These are phyloP conservation scores for Phrynocephalus guinanensis DNA, from an alignment of 2,797 vertebrate genomes.

Conservation along the genomic window DNA sequence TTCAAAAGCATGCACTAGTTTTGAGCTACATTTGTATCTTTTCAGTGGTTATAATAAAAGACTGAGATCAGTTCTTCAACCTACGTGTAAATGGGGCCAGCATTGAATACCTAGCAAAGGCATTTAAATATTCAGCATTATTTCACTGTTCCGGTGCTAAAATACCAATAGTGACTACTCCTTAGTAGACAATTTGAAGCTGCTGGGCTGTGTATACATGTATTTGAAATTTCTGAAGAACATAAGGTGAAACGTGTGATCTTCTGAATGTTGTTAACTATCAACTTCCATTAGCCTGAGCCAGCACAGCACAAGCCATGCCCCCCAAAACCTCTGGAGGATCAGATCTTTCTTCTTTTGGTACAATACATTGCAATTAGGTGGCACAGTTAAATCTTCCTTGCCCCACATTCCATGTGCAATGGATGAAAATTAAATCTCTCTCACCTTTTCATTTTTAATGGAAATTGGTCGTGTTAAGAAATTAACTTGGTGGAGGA, in stretches of 20 bases:
- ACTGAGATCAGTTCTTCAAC: too few relatives aligned
- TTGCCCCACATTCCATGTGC: not conserved
- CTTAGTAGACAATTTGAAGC: not conserved
- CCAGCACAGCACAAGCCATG: not conserved
- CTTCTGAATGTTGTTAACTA: not conserved
- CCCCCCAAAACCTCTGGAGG: not conserved
- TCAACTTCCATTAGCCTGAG: not conserved
- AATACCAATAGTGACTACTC: not conserved
- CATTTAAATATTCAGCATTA: not conserved
- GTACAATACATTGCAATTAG: not conserved
- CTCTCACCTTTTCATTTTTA: not conserved
- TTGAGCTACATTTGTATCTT: too few relatives aligned
- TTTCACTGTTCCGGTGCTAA: not conserved
- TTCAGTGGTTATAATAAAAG: too few relatives aligned
- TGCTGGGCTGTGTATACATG: not conserved
- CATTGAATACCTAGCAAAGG: not conserved
- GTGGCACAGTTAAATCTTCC: not conserved
- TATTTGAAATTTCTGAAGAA: not conserved
- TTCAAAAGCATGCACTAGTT: too few relatives aligned
- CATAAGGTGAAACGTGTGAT: not conserved
- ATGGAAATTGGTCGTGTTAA: conserved; percentile 27
- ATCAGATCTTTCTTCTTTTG: not conserved
- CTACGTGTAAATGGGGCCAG: not conserved
- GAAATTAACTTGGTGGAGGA: conserved; percentile 19
- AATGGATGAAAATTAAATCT: not conserved